phyloP scores from a whole-genome alignment of 1,140 invertebrate species.

The Leptinotarsa undecemlineata region DNA sequence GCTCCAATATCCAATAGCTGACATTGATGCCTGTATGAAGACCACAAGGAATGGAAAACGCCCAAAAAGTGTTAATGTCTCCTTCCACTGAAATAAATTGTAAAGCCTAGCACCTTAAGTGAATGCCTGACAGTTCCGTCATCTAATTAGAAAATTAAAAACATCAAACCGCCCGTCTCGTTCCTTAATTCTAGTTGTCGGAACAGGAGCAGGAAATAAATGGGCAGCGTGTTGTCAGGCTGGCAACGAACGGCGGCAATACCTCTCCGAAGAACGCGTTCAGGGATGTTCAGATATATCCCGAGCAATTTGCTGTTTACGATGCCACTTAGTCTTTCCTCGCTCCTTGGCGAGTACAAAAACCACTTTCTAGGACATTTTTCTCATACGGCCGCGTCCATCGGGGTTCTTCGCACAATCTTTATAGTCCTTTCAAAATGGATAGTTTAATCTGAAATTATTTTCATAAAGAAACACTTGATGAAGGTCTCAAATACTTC shows the following conservation, averaged over 20 bases:
- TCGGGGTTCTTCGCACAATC: background rate
- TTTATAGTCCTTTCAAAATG: too few relatives aligned
- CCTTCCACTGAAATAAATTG: too few relatives aligned
- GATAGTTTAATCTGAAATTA: too few relatives aligned
- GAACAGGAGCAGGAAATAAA: slow-evolving; percentile 6
- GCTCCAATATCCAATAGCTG: too few relatives aligned
- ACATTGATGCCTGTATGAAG: too few relatives aligned
- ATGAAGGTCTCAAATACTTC: too few relatives aligned
- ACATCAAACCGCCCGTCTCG: background rate
- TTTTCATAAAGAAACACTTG: too few relatives aligned
- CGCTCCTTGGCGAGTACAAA: slow-evolving; percentile 1
- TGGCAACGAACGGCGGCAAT: slow-evolving; percentile 30
- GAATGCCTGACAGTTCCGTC: background rate
- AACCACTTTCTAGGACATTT: slow-evolving; percentile 12
- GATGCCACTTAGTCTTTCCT: slow-evolving; percentile 39
- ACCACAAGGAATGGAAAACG: too few relatives aligned
- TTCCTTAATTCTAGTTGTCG: slow-evolving; percentile 12
- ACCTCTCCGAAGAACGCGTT: slow-evolving; percentile 39
- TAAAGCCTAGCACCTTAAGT: too few relatives aligned
- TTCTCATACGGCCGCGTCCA: background rate
- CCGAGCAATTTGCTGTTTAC: slow-evolving; percentile 48
- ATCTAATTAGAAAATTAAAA: slow-evolving; percentile 23
- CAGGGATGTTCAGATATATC: slow-evolving; percentile 39
- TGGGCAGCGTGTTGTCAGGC: slow-evolving; percentile 10
- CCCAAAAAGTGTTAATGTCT: too few relatives aligned